phyloP scores from a whole-genome alignment of 2,888 invertebrate species.

The Polia nebulosa region DNA sequence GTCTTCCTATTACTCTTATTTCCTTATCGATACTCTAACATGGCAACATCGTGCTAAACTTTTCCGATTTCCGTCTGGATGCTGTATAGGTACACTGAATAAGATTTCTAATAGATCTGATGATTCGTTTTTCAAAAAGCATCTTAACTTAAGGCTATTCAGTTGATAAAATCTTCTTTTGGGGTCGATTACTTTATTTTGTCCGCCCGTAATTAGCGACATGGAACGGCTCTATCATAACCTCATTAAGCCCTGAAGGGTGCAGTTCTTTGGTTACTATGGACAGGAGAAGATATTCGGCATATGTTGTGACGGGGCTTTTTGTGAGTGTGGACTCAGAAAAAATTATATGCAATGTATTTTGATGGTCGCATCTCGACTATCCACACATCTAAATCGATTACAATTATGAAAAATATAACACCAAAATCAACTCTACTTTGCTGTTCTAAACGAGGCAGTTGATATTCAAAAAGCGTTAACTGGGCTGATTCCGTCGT shows the following conservation, averaged over 20 bases:
- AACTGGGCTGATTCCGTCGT: conserved; percentile 26
- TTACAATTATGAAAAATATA: neutral
- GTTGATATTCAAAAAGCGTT: conserved; percentile 19
- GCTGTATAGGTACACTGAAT: neutral
- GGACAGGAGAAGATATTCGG: neutral
- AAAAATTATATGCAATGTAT: neutral
- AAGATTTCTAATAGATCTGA: neutral
- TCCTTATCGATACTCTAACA: neutral
- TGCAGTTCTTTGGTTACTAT: neutral
- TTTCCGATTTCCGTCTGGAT: neutral
- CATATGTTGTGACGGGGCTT: neutral
- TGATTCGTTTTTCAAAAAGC: neutral
- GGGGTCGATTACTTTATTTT: neutral
- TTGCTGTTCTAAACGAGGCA: neutral
- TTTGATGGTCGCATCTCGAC: neutral
- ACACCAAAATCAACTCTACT: neutral
- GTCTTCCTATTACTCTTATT: neutral
- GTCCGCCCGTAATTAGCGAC: no score
- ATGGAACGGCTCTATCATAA: neutral
- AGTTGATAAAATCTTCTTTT: neutral
- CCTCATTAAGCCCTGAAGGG: neutral
- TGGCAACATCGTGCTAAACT: no score
- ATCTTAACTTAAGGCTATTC: neutral
- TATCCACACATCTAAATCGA: neutral
- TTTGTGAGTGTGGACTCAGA: no score